These are phyloP conservation scores for Procapra przewalskii DNA, from an alignment of 2,113 vertebrate species.

Conservation along the genomic window DNA sequence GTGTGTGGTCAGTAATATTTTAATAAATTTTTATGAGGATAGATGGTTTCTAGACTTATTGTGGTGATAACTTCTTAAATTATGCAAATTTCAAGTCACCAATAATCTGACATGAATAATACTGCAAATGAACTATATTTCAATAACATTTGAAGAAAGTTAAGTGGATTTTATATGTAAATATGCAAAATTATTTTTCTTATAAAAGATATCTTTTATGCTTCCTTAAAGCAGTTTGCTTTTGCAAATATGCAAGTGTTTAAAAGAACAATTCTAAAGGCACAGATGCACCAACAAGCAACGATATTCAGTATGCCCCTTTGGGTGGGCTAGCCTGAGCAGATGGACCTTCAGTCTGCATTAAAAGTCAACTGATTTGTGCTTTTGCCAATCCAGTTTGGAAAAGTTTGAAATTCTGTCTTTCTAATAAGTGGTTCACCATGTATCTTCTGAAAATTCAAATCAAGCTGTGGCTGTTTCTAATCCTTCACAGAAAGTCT, in stretches of 20 bases:
- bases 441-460: slow-evolving; percentile 47
- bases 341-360: slow-evolving; percentile 30
- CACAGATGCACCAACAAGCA: background rate
- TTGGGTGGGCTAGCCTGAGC: background rate
- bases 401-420: slow-evolving; percentile 34
- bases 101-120: background rate
- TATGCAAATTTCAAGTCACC: background rate
- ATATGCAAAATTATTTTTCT: background rate
- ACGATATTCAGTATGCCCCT: background rate
- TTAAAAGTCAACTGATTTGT: slow-evolving; percentile 33
- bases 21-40: background rate
- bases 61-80: background rate
- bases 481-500: background rate
- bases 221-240: background rate
- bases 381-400: slow-evolving; percentile 19
- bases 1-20: background rate
- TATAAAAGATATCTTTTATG: background rate
- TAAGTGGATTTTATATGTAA: background rate
- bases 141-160: background rate
- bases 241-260: background rate
- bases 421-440: background rate
- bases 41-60: background rate
- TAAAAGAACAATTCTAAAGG: background rate
- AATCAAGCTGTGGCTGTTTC: slow-evolving; percentile 12
- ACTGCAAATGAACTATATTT: background rate